Conservation (phyloP, 2,113 vertebrate genomes). For the Sander vitreus region DNA sequence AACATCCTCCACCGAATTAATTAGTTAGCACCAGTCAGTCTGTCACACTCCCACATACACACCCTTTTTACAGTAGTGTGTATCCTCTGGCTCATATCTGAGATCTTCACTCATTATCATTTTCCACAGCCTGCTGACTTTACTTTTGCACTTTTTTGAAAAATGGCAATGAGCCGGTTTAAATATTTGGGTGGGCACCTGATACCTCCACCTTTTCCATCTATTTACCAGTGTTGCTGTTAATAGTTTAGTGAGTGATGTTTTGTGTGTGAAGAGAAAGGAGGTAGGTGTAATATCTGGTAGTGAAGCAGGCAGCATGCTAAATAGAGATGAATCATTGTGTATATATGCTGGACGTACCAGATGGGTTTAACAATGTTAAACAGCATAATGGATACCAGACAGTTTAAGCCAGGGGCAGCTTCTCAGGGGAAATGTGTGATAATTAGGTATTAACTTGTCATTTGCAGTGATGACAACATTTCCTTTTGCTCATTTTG, state of each 20-base stretch:
- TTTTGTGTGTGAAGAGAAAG: not conserved
- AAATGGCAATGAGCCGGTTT: slow-evolving; percentile 38
- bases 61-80: not conserved
- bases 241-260: slow-evolving; percentile 10
- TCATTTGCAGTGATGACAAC: slow-evolving; percentile 5
- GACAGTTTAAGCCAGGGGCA: slow-evolving; percentile 7
- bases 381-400: not conserved
- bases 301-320: slow-evolving; percentile 4
- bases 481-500: not conserved
- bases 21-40: slow-evolving; percentile 38
- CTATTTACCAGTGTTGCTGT: slow-evolving; percentile 1
- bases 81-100: slow-evolving; percentile 10
- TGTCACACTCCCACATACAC: slow-evolving; percentile 17
- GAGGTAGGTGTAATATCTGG: not conserved
- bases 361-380: slow-evolving; percentile 18
- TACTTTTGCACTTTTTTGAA: slow-evolving; percentile 1
- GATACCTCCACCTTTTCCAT: slow-evolving; percentile 18
- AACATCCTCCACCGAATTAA: slow-evolving; percentile 46
- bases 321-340: slow-evolving; percentile 15
- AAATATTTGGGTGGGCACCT: slow-evolving; percentile 36
- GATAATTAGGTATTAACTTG: not conserved
- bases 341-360: not conserved
- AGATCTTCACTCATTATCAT: slow-evolving; percentile 43
- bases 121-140: slow-evolving; percentile 29
- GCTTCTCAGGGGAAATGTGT: slow-evolving; percentile 14